A percentile compares a stretch with the other conserved stretches of the same genome.
These are phyloP conservation scores for Andrena trimmerana DNA, from an alignment of 2,888 invertebrate genomes.

Conservation along the genomic window DNA sequence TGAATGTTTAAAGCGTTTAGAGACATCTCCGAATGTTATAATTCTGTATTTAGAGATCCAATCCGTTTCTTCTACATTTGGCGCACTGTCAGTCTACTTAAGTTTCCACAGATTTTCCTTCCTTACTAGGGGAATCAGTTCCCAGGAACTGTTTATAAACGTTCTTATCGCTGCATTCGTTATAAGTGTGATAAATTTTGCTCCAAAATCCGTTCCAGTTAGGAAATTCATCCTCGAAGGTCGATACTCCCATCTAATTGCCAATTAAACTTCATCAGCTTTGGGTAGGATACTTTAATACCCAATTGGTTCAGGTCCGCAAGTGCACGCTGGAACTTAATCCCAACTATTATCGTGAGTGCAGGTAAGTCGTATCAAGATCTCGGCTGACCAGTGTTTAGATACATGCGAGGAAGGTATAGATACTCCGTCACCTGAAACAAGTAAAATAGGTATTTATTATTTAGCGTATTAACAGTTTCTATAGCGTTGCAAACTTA, in stretches of 20 bases:
- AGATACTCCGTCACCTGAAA: conserved; percentile 30
- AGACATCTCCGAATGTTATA: no score
- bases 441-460: conserved; percentile 10
- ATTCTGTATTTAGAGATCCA: no score
- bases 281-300: neutral
- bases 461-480: neutral
- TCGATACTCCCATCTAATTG: neutral
- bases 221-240: no score
- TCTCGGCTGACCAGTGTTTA: neutral
- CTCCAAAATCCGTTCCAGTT: neutral
- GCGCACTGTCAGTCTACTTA: no score
- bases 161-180: no score
- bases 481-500: neutral
- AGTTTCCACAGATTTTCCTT: no score
- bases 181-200: neutral
- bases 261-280: neutral
- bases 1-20: no score
- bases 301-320: neutral
- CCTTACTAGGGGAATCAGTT: no score
- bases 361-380: no score
- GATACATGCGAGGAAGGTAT: neutral
- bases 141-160: no score
- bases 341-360: neutral
- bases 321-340: neutral
- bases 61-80: no score